phyloP scores from a whole-genome alignment of 2,113 vertebrate genomes.

The Mustelus asterias region DNA sequence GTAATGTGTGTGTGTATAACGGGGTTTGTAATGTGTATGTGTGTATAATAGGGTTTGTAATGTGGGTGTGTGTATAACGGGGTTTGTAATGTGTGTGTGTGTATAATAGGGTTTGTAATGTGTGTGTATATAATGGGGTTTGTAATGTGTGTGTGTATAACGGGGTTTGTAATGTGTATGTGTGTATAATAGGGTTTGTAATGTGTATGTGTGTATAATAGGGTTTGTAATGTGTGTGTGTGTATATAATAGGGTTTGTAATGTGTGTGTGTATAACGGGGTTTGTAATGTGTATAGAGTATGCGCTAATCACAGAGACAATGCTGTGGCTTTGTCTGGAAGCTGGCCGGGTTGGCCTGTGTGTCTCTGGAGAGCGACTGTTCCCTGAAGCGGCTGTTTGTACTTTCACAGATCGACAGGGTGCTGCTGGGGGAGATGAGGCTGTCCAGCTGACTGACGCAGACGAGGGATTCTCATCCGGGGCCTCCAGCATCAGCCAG shows the following conservation, averaged over 20 bases:
- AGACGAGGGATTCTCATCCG: slow-evolving; percentile 95
- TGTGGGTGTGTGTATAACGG: no score
- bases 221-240: background rate
- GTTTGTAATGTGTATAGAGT: background rate
- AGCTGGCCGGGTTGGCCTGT: no score
- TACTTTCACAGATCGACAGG: slow-evolving; percentile 69
- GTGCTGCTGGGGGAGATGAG: slow-evolving; percentile 79
- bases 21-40: no score
- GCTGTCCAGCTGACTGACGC: slow-evolving; percentile 85
- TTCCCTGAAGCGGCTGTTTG: slow-evolving; percentile 46
- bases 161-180: no score
- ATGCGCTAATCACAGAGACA: no score
- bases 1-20: background rate
- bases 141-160: background rate
- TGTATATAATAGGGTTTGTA: background rate
- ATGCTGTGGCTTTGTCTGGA: background rate
- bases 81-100: no score
- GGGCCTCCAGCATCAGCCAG: slow-evolving; percentile 93
- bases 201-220: background rate
- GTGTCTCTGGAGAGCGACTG: background rate
- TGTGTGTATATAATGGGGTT: no score
- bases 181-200: no score
- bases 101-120: no score
- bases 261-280: background rate
- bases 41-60: no score